Percentiles rank a stretch among this genome's conserved stretches.
Evolutionary conservation across 2,888 invertebrate genomes (phyloP).

Genomic region (Trachelus tabidus): DNA sequence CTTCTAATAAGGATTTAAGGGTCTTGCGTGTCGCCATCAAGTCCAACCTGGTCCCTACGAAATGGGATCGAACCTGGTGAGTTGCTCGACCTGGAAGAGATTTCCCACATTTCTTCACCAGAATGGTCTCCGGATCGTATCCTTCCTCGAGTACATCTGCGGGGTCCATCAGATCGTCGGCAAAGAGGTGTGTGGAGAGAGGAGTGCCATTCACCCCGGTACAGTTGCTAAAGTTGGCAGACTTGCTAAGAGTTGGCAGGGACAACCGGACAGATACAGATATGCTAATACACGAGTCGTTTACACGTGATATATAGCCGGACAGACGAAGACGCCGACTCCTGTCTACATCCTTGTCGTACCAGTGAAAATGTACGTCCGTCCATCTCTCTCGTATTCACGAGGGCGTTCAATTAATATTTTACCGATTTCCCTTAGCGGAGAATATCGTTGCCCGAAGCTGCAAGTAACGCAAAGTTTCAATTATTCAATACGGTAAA

Average conservation of each 20-base stretch:
- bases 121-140: too few relatives aligned
- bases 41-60: too few relatives aligned
- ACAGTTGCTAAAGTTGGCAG: constrained; percentile 14
- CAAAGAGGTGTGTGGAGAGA: not conserved
- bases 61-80: too few relatives aligned
- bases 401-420: too few relatives aligned
- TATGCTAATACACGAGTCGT: constrained; percentile 59
- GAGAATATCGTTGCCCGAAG: too few relatives aligned
- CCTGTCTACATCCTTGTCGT: constrained; percentile 30
- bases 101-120: too few relatives aligned
- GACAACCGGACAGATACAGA: constrained; percentile 55
- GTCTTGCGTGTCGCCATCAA: constrained; percentile 10
- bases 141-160: constrained; percentile 12
- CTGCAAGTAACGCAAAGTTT: too few relatives aligned
- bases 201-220: constrained; percentile 45
- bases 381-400: not conserved
- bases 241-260: constrained; percentile 37
- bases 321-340: constrained; percentile 48
- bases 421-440: too few relatives aligned
- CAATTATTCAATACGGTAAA: too few relatives aligned
- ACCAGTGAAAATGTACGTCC: constrained; percentile 22
- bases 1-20: constrained; percentile 14
- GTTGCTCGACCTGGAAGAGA: too few relatives aligned
- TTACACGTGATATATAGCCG: constrained; percentile 59
- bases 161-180: constrained; percentile 10